Conservation (phyloP, 2,888 invertebrate species). For the Lithosia quadra region DNA sequence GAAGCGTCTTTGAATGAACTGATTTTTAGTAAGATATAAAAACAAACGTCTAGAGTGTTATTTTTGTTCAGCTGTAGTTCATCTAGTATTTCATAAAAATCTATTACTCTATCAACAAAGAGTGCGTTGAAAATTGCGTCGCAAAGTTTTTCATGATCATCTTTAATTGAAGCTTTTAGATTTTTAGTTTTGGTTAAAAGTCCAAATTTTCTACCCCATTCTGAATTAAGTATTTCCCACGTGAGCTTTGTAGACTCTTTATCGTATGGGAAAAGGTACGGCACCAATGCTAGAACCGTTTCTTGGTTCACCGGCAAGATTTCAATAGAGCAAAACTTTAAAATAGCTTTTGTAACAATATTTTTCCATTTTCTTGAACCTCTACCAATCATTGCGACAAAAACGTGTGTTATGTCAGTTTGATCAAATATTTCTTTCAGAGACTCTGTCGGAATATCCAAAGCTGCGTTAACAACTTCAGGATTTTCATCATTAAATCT, state of each 20-base stretch:
- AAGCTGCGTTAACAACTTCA: slow-evolving; percentile 86
- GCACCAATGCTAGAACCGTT: slow-evolving; percentile 87
- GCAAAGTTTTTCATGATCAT: slow-evolving; percentile 62
- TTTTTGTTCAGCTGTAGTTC: slow-evolving; percentile 64
- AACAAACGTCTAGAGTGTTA: slow-evolving; percentile 69
- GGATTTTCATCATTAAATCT: slow-evolving; percentile 90
- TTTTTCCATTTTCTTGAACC: slow-evolving; percentile 72
- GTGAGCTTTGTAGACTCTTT: slow-evolving; percentile 64
- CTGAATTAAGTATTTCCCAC: slow-evolving; percentile 70
- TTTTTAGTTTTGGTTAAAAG: slow-evolving; percentile 55
- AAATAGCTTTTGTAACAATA: slow-evolving; percentile 74
- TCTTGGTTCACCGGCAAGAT: slow-evolving; percentile 84
- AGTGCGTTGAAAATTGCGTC: slow-evolving; percentile 69
- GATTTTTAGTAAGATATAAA: slow-evolving; percentile 79
- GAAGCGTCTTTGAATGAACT: slow-evolving; percentile 72
- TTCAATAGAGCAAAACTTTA: slow-evolving; percentile 79
- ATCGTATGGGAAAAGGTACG: slow-evolving; percentile 88
- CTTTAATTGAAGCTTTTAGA: slow-evolving; percentile 54
- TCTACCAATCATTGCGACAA: slow-evolving; percentile 85
- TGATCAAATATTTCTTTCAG: slow-evolving; percentile 78
- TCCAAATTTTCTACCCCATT: slow-evolving; percentile 74
- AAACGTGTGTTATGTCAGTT: slow-evolving; percentile 75
- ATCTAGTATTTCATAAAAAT: slow-evolving; percentile 68
- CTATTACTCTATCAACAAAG: slow-evolving; percentile 62
- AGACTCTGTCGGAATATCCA: slow-evolving; percentile 76